Conservation (phyloP, 2,888 invertebrate species). For the Exephanes ischioxanthus region DNA sequence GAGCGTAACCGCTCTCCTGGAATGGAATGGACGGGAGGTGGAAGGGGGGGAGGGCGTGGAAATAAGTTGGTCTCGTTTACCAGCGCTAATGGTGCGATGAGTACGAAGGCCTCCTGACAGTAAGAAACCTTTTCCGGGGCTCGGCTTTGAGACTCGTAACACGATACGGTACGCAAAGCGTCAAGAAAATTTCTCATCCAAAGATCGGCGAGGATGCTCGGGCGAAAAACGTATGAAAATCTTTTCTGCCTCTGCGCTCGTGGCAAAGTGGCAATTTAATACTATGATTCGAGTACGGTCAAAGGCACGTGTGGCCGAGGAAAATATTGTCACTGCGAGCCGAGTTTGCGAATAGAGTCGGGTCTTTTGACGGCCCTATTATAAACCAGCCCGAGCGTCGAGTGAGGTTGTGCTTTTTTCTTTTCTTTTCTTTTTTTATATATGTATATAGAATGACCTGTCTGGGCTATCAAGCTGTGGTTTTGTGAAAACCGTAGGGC, state of each 20-base stretch:
- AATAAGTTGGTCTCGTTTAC: slow-evolving; percentile 17
- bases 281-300: neutral
- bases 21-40: slow-evolving; percentile 1
- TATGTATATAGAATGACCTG: slow-evolving; percentile 19
- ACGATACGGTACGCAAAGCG: neutral
- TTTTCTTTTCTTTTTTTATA: slow-evolving; percentile 27
- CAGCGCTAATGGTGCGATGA: slow-evolving; percentile 11
- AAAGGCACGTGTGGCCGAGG: slow-evolving; percentile 28
- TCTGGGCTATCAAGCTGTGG: slow-evolving; percentile 49
- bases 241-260: neutral
- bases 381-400: slow-evolving; percentile 39
- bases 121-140: neutral
- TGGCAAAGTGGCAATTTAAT: slow-evolving; percentile 43
- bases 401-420: slow-evolving; percentile 33
- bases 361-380: slow-evolving; percentile 46
- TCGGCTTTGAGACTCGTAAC: neutral
- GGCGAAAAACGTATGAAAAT: neutral
- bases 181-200: neutral
- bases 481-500: slow-evolving; percentile 55
- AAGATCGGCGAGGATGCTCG: neutral
- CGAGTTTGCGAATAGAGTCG: slow-evolving; percentile 31
- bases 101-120: neutral
- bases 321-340: slow-evolving; percentile 49
- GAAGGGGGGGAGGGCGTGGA: slow-evolving; percentile 18
- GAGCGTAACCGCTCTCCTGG: slow-evolving; percentile 21